Percentiles rank a stretch among this genome's conserved stretches.
Conservation (phyloP, 2,888 invertebrate species). For the Callimorpha dominula region DNA sequence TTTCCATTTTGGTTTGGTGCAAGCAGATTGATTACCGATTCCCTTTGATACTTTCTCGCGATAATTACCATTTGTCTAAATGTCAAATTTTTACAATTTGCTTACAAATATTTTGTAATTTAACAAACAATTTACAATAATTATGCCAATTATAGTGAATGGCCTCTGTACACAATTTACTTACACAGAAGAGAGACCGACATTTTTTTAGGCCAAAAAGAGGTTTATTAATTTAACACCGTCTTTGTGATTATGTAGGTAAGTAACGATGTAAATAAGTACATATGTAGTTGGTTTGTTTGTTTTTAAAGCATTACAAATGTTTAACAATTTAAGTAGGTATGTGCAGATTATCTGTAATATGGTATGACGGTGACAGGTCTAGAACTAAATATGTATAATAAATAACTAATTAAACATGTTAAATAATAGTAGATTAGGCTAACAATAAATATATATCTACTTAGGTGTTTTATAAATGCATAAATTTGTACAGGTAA, state of each 20-base stretch:
- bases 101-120: constrained; percentile 16
- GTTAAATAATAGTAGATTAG: too few relatives aligned
- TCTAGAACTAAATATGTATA: too few relatives aligned
- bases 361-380: background rate
- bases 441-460: too few relatives aligned
- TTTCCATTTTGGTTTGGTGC: constrained; percentile 43
- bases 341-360: background rate
- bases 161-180: constrained; percentile 10
- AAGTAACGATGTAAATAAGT: constrained; percentile 9
- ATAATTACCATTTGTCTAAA: constrained; percentile 46
- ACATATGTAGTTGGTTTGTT: constrained; percentile 10
- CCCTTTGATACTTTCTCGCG: constrained; percentile 44
- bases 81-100: constrained; percentile 22
- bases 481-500: too few relatives aligned
- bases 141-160: constrained; percentile 18
- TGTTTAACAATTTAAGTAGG: background rate
- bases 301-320: background rate
- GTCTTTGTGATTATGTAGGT: constrained; percentile 1
- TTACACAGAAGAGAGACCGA: constrained; percentile 9
- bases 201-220: constrained; percentile 8
- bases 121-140: constrained; percentile 14
- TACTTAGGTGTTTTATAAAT: too few relatives aligned
- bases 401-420: too few relatives aligned
- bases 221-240: constrained; percentile 12
- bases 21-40: constrained; percentile 38